A percentile compares a stretch with the other conserved stretches of the same genome.
Evolutionary conservation across 1,140 invertebrate genomes (phyloP).

Genomic region (Thrips palmi): DNA sequence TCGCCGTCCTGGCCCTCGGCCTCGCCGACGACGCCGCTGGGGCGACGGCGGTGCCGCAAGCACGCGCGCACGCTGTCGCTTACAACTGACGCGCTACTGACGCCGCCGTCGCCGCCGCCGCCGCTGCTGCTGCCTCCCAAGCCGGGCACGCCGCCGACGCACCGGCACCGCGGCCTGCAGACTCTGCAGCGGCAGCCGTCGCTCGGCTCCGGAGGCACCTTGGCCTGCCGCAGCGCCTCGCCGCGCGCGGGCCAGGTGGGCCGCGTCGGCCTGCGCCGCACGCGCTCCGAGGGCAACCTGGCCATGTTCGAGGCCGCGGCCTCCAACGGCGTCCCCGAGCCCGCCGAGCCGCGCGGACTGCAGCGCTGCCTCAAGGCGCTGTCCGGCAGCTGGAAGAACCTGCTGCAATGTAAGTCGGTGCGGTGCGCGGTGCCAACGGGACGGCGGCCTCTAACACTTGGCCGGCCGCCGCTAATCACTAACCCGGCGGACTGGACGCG

Average conservation of each 20-base stretch:
- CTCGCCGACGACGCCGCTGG: no score
- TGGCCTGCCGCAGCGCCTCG: slow-evolving; percentile 12
- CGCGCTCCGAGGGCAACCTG: slow-evolving; percentile 8
- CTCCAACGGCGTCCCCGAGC: slow-evolving; percentile 7
- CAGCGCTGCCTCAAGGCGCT: slow-evolving; percentile 35
- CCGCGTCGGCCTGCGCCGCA: slow-evolving; percentile 13
- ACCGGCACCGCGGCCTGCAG: no score
- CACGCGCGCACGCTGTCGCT: no score
- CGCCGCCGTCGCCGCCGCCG: no score
- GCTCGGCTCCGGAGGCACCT: no score
- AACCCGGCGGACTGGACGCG: not conserved
- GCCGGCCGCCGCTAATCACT: not conserved
- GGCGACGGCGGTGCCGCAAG: no score
- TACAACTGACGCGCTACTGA: no score
- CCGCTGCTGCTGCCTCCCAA: no score
- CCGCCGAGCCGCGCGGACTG: slow-evolving; percentile 10
- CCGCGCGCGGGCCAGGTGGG: slow-evolving; percentile 10
- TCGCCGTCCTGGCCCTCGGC: no score
- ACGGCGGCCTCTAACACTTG: not conserved
- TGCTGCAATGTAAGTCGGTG: slow-evolving; percentile 39
- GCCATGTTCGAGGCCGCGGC: slow-evolving; percentile 17
- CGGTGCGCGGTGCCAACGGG: not conserved
- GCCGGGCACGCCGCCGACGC: no score
- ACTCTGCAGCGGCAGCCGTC: no score
- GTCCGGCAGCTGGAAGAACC: slow-evolving; percentile 42